These are phyloP conservation scores for Rhagologus leucostigma DNA, from an alignment of 2,113 vertebrate species.

Conservation along the genomic window DNA sequence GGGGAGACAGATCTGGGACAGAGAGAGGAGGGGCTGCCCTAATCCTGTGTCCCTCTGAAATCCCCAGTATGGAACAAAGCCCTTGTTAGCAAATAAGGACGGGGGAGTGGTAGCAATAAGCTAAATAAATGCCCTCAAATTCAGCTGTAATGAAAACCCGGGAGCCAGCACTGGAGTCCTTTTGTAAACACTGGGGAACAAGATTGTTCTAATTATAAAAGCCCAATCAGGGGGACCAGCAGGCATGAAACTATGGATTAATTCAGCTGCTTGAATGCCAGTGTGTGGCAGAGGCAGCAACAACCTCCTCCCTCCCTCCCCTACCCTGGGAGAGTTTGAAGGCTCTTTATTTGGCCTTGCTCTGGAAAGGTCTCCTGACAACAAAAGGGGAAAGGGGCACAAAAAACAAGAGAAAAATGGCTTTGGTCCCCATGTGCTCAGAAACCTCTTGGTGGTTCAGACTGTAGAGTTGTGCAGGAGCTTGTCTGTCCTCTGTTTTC, in stretches of 20 bases:
- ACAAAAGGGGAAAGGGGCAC: not conserved
- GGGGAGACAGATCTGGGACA: conserved; percentile 43
- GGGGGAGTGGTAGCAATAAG: not conserved
- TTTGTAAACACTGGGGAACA: not conserved
- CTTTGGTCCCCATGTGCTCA: not conserved
- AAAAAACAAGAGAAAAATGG: not conserved
- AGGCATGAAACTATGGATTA: conserved; percentile 6
- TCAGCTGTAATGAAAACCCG: not conserved
- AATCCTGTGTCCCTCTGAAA: not conserved
- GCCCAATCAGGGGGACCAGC: not conserved
- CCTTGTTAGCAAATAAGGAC: not conserved
- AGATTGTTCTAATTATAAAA: conserved; percentile 46
- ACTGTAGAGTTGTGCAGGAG: not conserved
- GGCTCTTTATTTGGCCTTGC: not conserved
- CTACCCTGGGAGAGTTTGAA: not conserved
- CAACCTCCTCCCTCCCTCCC: not conserved
- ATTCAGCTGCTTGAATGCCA: not conserved
- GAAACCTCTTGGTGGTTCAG: not conserved
- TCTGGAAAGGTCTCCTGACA: not conserved
- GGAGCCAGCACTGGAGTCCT: not conserved
- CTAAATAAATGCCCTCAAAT: conserved; percentile 18
- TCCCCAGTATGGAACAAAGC: not conserved
- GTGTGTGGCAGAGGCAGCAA: not conserved
- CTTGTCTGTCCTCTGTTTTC: not conserved
- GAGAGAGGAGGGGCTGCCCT: not conserved